Evolutionary conservation across 2,888 invertebrate species (phyloP), one percentile per base, ranked within the genome.

Genomic region (Ethmia dodecea): DNA sequence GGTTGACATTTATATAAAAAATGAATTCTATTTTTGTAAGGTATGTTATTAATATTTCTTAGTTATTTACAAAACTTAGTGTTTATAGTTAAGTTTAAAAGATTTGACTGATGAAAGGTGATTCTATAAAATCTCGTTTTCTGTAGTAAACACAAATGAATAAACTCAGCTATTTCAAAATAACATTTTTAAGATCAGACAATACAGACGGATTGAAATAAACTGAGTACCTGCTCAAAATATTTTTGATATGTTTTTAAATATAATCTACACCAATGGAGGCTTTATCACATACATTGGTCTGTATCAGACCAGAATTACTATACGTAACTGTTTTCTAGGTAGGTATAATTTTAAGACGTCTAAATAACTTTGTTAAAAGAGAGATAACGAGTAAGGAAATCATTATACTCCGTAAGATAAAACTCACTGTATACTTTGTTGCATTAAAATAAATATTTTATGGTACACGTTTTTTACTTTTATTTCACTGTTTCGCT

Each of bases 261-360:
- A n/a, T n/a, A n/a, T n/a, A n/a, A 53, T 53, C 50, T 59, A 60
- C 60, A 60, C 50, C 62, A 55, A 60, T 16, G 42, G 76, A 78
- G 78, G 74, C 76, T 72, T 57, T 52, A 59, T 56, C 49, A 26
- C 47, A 49, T 55, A 63, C 48, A 37, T 56, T 77, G 79, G 70
- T 83, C 83, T 84, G 83, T 77, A 83, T 83, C 83, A 83, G 83
- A 83, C 68, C 73, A 69, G 60, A 48, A 57, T 43, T 30, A 18
- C 11, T 11, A 4, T 34, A 31, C 24, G 14, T 33, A n/a, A 31
- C 41, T 41, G 35, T 40, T 31, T 31, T 43, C 26, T 28, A 38
- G 36, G 18, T 33, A 33, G 33, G 15, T 36, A 32, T 35, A 36
- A 26, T 40, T 33, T 34, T 40, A 36, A 37, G 28, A 30, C 22